Evolutionary conservation across 2,113 vertebrate species (phyloP).

Genomic region (Parus major): DNA sequence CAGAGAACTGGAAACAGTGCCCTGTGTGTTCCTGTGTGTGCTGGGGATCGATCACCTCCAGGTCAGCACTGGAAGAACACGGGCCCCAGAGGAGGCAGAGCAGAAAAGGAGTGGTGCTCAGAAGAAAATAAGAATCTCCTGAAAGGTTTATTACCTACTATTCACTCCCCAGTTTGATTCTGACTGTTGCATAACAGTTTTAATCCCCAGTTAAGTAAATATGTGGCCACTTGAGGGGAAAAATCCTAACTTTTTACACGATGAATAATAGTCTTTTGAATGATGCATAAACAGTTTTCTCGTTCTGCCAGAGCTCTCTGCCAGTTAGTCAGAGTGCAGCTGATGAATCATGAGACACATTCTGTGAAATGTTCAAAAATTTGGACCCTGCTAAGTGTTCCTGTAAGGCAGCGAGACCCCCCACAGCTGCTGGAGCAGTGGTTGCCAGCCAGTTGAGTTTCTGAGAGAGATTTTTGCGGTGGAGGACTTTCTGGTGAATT

Average conservation of each 20-base stretch:
- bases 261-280: conserved; percentile 39
- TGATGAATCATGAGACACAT: conserved; percentile 64
- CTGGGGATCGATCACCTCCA: neutral
- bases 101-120: conserved; percentile 7
- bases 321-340: conserved; percentile 60
- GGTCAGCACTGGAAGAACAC: conserved; percentile 12
- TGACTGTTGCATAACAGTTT: conserved; percentile 3
- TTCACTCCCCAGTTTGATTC: neutral
- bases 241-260: neutral
- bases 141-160: neutral
- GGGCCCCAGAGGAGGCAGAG: neutral
- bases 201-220: conserved; percentile 17
- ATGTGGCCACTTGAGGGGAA: neutral
- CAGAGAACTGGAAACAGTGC: neutral
- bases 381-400: conserved; percentile 38
- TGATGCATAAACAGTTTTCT: conserved; percentile 48
- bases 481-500: neutral
- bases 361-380: conserved; percentile 53
- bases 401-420: conserved; percentile 34
- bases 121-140: neutral
- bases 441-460: neutral
- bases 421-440: neutral
- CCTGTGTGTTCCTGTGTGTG: neutral
- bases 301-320: conserved; percentile 58
- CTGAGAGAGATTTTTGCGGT: neutral